Evolutionary conservation across 2,797 vertebrate genomes (phyloP).

Genomic region (Myotis planiceps): DNA sequence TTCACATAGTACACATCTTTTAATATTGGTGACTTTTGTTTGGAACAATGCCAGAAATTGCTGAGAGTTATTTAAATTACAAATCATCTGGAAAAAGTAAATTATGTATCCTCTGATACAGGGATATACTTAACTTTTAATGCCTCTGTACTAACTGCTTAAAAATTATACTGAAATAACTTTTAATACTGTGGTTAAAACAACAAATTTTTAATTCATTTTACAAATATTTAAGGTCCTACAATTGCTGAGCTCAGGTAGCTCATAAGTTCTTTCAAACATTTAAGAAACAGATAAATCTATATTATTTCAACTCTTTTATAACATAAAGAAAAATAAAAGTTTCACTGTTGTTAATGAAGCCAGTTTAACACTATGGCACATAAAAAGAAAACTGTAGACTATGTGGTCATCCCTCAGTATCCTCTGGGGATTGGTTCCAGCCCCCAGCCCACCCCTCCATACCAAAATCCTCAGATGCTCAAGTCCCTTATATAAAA

Average conservation of each 20-base stretch:
- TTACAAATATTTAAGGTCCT: neutral
- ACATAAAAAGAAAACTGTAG: neutral
- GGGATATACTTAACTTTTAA: conserved; percentile 30
- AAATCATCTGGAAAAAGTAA: conserved; percentile 28
- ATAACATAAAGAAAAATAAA: neutral
- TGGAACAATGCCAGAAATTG: conserved; percentile 37
- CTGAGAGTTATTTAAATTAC: conserved; percentile 39
- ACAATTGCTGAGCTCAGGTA: neutral
- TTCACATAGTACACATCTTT: neutral
- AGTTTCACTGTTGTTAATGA: neutral
- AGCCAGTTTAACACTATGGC: neutral
- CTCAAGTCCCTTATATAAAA: neutral
- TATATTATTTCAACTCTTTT: neutral
- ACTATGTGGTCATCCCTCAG: neutral
- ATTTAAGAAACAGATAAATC: neutral
- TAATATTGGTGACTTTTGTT: conserved; percentile 17
- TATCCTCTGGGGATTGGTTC: neutral
- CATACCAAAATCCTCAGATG: neutral
- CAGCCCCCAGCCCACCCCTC: neutral
- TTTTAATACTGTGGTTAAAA: conserved; percentile 10
- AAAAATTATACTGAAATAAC: conserved; percentile 22
- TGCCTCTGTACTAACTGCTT: conserved; percentile 19
- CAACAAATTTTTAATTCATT: conserved; percentile 30
- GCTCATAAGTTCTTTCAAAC: neutral
- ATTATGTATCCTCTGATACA: conserved; percentile 32